Evolutionary conservation across 2,797 vertebrate species (phyloP).

Genomic region (Lerista edwardsae): DNA sequence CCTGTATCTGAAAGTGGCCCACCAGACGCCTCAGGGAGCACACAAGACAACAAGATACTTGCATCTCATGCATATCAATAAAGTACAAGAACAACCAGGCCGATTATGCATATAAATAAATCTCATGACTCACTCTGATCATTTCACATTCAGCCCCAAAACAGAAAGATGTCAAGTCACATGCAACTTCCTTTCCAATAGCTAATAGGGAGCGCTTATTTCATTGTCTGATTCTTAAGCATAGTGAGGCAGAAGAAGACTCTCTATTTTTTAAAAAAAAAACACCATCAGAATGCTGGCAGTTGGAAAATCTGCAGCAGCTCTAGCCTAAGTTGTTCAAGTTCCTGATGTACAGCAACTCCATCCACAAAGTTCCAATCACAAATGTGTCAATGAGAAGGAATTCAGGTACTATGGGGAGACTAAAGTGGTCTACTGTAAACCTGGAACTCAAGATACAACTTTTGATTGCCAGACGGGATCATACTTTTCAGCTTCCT

Average conservation of each 20-base stretch:
- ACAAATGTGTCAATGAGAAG: background rate
- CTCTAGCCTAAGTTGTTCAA: background rate
- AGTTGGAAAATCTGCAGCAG: background rate
- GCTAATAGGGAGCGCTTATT: background rate
- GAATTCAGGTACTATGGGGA: background rate
- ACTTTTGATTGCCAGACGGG: background rate
- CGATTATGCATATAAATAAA: background rate
- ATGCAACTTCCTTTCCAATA: background rate
- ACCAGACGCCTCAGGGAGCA: too few relatives aligned
- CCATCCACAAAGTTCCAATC: background rate
- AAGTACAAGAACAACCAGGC: background rate
- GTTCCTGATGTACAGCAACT: background rate
- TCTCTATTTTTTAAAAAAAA: background rate
- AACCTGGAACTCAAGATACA: background rate
- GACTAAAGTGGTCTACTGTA: background rate
- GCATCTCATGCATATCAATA: too few relatives aligned
- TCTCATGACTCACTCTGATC: background rate
- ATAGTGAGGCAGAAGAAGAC: background rate
- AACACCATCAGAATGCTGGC: background rate
- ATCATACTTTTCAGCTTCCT: background rate
- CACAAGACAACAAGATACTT: too few relatives aligned
- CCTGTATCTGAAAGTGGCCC: too few relatives aligned
- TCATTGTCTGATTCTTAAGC: background rate
- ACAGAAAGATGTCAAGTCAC: accelerated
- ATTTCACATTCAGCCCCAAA: slow-evolving; percentile 13